Conservation (phyloP, 2,888 invertebrate species). For the Phyto melanocephala region DNA sequence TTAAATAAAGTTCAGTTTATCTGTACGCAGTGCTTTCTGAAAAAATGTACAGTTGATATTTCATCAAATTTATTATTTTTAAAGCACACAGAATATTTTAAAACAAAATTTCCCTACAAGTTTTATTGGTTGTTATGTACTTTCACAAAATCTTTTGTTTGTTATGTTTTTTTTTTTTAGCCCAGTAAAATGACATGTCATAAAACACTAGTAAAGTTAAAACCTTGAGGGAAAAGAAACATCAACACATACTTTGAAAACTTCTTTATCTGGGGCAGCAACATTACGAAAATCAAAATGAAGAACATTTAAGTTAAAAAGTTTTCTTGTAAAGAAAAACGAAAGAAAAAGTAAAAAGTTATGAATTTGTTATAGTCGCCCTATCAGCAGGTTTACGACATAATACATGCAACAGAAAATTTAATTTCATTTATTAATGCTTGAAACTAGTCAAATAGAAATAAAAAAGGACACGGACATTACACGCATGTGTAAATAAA, state of each 20-base stretch:
- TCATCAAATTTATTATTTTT: no score
- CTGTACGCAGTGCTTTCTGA: no score
- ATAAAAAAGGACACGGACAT: not conserved
- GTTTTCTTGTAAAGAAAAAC: slow-evolving; percentile 1
- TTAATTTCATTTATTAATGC: not conserved
- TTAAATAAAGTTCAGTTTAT: no score
- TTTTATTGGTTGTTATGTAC: no score
- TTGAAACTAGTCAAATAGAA: not conserved
- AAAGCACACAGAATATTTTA: no score
- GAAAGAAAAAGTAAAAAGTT: not conserved
- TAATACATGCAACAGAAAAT: not conserved
- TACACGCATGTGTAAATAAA: not conserved
- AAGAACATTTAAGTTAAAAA: not conserved
- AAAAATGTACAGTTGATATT: no score
- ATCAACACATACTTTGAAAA: not conserved
- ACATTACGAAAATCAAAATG: not conserved
- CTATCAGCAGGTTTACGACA: not conserved
- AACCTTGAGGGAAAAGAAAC: not conserved
- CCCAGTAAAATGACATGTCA: not conserved
- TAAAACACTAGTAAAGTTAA: not conserved
- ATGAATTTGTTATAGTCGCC: not conserved
- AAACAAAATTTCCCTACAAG: no score
- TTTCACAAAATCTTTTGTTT: no score
- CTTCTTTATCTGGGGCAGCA: not conserved
- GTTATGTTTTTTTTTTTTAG: no score